Evolutionary conservation across 2,797 vertebrate genomes (phyloP).

Genomic region (Gymnopithys bicolor): DNA sequence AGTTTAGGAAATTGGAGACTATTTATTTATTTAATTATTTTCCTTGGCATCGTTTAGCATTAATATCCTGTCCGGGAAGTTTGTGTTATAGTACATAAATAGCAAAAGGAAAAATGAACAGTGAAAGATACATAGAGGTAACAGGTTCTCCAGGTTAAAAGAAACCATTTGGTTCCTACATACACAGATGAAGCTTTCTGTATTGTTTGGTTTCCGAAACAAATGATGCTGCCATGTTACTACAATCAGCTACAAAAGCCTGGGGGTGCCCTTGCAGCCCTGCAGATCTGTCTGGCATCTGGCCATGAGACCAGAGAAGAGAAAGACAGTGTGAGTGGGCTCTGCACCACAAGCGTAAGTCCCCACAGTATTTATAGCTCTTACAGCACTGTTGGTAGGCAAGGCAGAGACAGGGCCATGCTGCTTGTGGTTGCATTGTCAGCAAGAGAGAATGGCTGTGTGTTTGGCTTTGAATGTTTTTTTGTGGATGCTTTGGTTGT

Average conservation of each 20-base stretch:
- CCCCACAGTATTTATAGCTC: background rate
- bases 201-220: slow-evolving; percentile 11
- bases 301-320: background rate
- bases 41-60: background rate
- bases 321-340: background rate
- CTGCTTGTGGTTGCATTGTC: background rate
- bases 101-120: background rate
- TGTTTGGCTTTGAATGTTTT: background rate
- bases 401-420: background rate
- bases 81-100: background rate
- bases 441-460: background rate
- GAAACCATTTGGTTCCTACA: background rate
- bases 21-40: background rate
- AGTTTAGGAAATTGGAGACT: background rate
- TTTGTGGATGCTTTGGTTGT: background rate
- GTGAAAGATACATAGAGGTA: background rate
- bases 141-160: background rate
- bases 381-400: background rate
- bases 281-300: background rate
- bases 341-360: fast-evolving
- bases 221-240: background rate
- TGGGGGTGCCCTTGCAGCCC: background rate
- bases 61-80: background rate
- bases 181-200: background rate
- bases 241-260: fast-evolving